These are phyloP conservation scores for Ophion obscuratus DNA, from an alignment of 2,888 invertebrate species.

Conservation along the genomic window DNA sequence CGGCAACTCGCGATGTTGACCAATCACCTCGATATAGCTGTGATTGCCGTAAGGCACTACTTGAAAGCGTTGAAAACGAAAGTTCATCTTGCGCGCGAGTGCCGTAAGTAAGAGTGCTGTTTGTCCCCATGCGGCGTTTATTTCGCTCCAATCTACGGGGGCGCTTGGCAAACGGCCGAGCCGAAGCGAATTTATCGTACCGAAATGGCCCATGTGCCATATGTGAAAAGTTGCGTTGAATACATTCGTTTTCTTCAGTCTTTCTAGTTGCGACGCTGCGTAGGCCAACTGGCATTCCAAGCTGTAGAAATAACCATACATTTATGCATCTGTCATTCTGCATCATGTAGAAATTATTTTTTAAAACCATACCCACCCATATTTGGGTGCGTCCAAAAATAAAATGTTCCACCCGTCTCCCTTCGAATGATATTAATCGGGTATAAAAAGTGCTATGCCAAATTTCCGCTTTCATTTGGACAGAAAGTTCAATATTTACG, in stretches of 20 bases:
- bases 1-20: conserved; percentile 92
- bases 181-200: conserved; percentile 98
- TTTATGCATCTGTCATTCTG: not conserved
- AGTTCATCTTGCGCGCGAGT: conserved; percentile 94
- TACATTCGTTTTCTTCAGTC: conserved; percentile 96
- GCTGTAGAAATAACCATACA: conserved; percentile 82
- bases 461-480: too few relatives aligned
- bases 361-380: too few relatives aligned
- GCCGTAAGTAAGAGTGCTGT: conserved; percentile 96
- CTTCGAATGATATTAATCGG: too few relatives aligned
- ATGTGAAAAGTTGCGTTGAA: conserved; percentile 99
- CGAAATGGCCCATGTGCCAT: conserved; percentile 97
- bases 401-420: too few relatives aligned
- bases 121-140: conserved; percentile 99
- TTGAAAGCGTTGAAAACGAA: conserved; percentile 94
- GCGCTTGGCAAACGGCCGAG: conserved; percentile 96
- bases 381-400: too few relatives aligned
- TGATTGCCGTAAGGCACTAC: conserved; percentile 98
- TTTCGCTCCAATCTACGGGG: conserved; percentile 99
- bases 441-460: too few relatives aligned
- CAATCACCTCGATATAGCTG: conserved; percentile 95
- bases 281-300: conserved; percentile 95
- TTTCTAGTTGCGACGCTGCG: conserved; percentile 94
- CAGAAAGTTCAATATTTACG: too few relatives aligned
- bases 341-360: too few relatives aligned